These are phyloP conservation scores for Hirtodrosophila cameraria DNA, from an alignment of 2,888 invertebrate genomes.

Conservation along the genomic window DNA sequence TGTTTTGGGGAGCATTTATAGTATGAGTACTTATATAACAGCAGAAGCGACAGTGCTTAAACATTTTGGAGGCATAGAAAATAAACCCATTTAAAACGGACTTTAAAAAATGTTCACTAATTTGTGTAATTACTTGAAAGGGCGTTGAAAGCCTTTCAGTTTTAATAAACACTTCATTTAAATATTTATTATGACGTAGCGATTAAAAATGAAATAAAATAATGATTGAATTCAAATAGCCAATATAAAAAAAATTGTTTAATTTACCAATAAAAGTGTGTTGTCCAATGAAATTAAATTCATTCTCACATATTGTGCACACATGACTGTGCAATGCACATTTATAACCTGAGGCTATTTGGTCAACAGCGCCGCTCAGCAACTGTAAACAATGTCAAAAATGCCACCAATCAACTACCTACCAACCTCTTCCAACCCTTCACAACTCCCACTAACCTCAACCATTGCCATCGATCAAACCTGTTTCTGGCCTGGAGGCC, in stretches of 20 bases:
- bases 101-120: background rate
- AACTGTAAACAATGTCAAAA: slow-evolving; percentile 63
- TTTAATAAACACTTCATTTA: background rate
- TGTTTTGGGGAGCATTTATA: slow-evolving; percentile 14
- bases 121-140: background rate
- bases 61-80: background rate
- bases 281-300: slow-evolving; percentile 19
- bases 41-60: too few species aligned
- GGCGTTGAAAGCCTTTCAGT: background rate
- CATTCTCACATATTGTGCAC: slow-evolving; percentile 32
- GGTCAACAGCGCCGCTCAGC: slow-evolving; percentile 52
- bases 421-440: background rate
- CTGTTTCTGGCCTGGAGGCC: slow-evolving; percentile 19
- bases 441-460: slow-evolving; percentile 1
- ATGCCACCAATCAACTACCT: slow-evolving; percentile 46
- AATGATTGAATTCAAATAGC: slow-evolving; percentile 31
- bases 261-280: background rate
- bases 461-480: slow-evolving; percentile 60
- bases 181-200: too few species aligned
- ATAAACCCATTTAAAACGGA: background rate
- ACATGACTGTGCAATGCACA: slow-evolving; percentile 23
- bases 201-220: too few species aligned
- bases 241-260: slow-evolving; percentile 26
- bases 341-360: slow-evolving; percentile 53
- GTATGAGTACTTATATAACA: slow-evolving; percentile 2